These are phyloP conservation scores for Chascanopsetta lugubris DNA, from an alignment of 2,113 vertebrate species.

Conservation along the genomic window DNA sequence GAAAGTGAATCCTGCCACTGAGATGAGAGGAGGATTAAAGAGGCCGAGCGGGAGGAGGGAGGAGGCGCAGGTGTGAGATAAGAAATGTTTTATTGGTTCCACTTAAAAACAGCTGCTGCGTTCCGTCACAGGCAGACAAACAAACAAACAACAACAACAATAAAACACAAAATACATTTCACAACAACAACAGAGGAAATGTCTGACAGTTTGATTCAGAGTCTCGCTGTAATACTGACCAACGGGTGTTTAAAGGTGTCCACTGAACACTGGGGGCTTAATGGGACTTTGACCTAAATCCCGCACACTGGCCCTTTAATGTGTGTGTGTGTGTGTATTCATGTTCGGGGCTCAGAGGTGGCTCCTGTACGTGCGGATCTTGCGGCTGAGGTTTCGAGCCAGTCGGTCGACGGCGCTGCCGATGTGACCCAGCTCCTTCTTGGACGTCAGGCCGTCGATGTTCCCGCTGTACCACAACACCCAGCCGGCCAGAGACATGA, in stretches of 20 bases:
- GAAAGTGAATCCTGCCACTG: conserved; percentile 41
- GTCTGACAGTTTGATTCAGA: neutral
- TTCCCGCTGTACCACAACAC: conserved; percentile 94
- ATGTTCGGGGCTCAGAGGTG: conserved; percentile 19
- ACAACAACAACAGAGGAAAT: conserved; percentile 17
- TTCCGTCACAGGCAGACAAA: conserved; percentile 2
- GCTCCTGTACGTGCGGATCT: conserved; percentile 63
- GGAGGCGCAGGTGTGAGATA: too few relatives aligned
- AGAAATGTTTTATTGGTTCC: too few relatives aligned
- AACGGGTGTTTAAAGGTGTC: too few relatives aligned
- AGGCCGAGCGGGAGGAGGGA: conserved; percentile 5
- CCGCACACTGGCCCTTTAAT: neutral
- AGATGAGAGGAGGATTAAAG: conserved; percentile 33
- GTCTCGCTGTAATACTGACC: conserved; percentile 29
- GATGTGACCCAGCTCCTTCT: conserved; percentile 77
- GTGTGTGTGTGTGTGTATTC: neutral
- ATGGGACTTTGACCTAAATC: too few relatives aligned
- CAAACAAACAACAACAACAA: neutral
- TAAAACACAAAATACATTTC: neutral
- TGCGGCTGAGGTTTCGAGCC: conserved; percentile 80
- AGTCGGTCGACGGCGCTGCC: conserved; percentile 77
- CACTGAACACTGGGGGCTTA: too few relatives aligned
- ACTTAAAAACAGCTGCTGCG: too few relatives aligned
- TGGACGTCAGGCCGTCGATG: conserved; percentile 81
- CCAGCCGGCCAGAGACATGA: conserved; percentile 88